Evolutionary conservation across 2,113 vertebrate genomes (phyloP), one percentile per base, ranked within the genome.

Genomic region (Protomyctophum bolini): DNA sequence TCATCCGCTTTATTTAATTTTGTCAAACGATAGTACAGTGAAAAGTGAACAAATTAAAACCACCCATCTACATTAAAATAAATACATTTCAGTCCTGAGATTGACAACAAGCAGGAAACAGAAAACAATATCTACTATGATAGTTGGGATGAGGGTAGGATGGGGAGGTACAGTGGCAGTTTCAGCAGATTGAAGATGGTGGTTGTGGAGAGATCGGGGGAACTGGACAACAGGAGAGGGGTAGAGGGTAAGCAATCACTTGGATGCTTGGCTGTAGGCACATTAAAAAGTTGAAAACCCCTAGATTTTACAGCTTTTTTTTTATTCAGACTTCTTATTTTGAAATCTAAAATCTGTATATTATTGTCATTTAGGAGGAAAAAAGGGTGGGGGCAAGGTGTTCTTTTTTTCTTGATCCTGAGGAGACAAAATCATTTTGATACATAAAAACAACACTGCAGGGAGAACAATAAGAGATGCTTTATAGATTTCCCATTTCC

Each of bases 401-500:
- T 86, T 87, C 76, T 90, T 91, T 89, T 88, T 88, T 77, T 83
- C 85, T 91, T 91, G 83, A 92, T 92, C 91, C 92, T 93, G 92
- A 92, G 92, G 90, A 93, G 89, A 90, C 87, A 90, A 89, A 90
- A 91, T 85, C 81, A 86, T 89, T 89, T 91, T 87, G 70, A 85
- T 89, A 93, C 89, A 86, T 87, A 92, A 92, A 92, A 87, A 92
- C 86, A 91, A 88, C 82, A 91, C 87, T 91, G 90, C 89, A 89
- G 86, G 88, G 90, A 89, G 87, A 90, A 90, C 88, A 91, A 92
- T 92, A 87, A 88, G 81, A 86, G 88, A 91, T 86, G 87, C 86
- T 90, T 91, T 88, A 89, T 90, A 92, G 89, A 89, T 91, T 90
- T 88, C 86, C 90, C 75, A 92, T 93, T 92, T 91, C 89, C 89